These are phyloP conservation scores for Cebidichthys violaceus DNA, from an alignment of 2,113 vertebrate genomes.

Conservation along the genomic window DNA sequence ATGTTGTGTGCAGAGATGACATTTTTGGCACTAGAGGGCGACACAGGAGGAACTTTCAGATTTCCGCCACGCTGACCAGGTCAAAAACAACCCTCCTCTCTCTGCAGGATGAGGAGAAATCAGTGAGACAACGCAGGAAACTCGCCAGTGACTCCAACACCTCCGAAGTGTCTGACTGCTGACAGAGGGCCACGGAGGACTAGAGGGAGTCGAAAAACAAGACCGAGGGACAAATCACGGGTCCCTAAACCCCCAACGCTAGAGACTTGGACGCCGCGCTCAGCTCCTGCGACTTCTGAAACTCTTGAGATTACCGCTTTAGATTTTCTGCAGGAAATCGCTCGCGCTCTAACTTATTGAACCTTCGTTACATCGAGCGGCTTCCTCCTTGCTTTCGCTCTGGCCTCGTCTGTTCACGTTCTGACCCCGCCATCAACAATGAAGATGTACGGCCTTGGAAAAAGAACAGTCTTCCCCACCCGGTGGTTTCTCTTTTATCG, in stretches of 20 bases:
- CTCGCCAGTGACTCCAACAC: conserved; percentile 78
- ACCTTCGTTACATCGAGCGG: conserved; percentile 25
- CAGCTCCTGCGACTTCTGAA: conserved; percentile 22
- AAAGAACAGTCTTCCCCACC: not conserved
- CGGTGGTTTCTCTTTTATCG: not conserved
- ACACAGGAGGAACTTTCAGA: not conserved
- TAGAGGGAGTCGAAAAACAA: not conserved
- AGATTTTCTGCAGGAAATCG: conserved; percentile 11
- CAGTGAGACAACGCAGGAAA: conserved; percentile 80
- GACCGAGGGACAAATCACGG: conserved; percentile 26
- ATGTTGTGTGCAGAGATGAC: not conserved
- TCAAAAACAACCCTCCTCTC: not conserved
- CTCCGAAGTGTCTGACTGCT: conserved; percentile 84
- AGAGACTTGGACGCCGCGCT: not conserved
- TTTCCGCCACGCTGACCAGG: not conserved
- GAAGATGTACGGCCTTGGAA: not conserved
- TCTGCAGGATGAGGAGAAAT: conserved; percentile 82
- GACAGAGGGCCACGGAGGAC: conserved; percentile 53
- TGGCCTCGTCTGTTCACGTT: not conserved
- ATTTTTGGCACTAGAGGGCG: not conserved
- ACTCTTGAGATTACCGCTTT: conserved; percentile 31
- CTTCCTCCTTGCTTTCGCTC: conserved; percentile 22
- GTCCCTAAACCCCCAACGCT: conserved; percentile 7
- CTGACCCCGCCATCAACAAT: not conserved
- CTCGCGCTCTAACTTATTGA: conserved; percentile 7